phyloP scores from a whole-genome alignment of 2,888 invertebrate genomes.

The Macrophya alboannulata region DNA sequence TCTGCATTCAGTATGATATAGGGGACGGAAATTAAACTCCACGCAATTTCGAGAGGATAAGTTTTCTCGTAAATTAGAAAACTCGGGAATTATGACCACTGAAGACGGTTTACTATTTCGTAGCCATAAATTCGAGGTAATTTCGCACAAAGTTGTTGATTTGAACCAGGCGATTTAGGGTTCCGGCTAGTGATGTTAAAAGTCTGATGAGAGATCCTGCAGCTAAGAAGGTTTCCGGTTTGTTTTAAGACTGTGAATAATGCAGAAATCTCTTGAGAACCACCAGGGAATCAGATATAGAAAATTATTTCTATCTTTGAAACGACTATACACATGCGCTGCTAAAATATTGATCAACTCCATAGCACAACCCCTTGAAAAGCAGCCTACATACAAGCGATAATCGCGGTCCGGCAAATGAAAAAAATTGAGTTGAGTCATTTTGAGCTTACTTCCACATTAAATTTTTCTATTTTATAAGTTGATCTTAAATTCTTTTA shows the following conservation, averaged over 20 bases:
- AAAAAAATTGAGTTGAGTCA: not conserved
- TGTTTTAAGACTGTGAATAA: not conserved
- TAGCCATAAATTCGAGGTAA: not conserved
- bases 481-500: not conserved
- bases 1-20: no score
- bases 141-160: no score
- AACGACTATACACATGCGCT: not conserved
- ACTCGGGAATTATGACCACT: not conserved
- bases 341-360: not conserved
- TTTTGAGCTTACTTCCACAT: not conserved
- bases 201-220: not conserved
- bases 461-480: no score
- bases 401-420: not conserved
- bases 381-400: not conserved
- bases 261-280: not conserved
- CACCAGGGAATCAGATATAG: not conserved
- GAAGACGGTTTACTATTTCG: not conserved
- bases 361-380: not conserved
- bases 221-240: not conserved
- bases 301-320: not conserved
- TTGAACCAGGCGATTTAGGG: not conserved
- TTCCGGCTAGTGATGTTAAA: not conserved
- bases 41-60: no score
- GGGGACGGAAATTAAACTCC: no score
- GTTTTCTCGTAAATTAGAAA: not conserved